phyloP scores from a whole-genome alignment of 2,888 invertebrate species.

The Sinotaia quadrata region DNA sequence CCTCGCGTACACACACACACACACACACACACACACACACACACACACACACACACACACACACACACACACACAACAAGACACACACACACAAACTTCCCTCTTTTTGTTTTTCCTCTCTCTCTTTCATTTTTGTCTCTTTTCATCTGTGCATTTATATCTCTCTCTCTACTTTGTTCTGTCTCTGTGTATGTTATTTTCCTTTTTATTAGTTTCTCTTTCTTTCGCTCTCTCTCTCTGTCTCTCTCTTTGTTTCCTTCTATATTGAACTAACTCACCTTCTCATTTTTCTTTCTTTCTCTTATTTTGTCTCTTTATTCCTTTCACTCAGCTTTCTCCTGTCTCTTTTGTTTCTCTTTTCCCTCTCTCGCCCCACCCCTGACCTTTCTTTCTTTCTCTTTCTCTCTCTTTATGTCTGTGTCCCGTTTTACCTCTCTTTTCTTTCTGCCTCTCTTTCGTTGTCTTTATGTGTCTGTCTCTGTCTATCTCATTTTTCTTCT shows the following conservation, averaged over 20 bases:
- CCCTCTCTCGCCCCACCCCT: background rate
- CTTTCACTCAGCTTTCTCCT: too few species aligned
- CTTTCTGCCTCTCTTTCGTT: background rate
- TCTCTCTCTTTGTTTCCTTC: background rate
- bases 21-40: background rate
- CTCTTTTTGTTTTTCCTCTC: conserved; percentile 21
- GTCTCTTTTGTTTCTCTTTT: background rate
- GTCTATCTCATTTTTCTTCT: background rate
- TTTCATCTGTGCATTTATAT: background rate
- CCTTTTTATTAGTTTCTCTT: conserved; percentile 1
- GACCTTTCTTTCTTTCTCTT: background rate
- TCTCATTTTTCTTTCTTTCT: background rate
- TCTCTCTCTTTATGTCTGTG: background rate
- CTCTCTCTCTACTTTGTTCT: background rate
- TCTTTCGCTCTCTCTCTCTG: conserved; percentile 16
- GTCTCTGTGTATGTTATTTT: background rate
- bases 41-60: conserved; percentile 11
- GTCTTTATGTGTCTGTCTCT: too few species aligned
- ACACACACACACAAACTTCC: background rate
- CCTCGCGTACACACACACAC: background rate
- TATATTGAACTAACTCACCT: background rate
- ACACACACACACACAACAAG: background rate
- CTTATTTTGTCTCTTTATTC: too few species aligned
- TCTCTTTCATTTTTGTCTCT: conserved; percentile 16
- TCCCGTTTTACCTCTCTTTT: background rate